A percentile compares a stretch with the other conserved stretches of the same genome.
These are phyloP conservation scores for Hippocampus abdominalis DNA, from an alignment of 2,113 vertebrate species.

Conservation along the genomic window DNA sequence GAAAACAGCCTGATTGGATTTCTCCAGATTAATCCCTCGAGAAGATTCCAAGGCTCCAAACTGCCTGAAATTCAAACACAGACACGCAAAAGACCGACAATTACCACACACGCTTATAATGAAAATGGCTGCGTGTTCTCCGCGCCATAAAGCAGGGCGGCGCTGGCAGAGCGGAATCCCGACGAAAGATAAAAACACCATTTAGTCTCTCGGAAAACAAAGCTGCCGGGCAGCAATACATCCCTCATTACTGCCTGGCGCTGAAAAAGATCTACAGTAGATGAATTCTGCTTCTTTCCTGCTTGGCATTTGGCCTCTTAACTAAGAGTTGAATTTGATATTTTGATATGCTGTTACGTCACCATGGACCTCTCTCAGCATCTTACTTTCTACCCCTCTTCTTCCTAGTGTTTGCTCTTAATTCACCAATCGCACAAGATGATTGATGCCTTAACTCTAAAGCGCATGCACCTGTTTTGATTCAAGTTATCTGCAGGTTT, in stretches of 20 bases:
- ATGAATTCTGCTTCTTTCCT: constrained; percentile 10
- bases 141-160: constrained; percentile 62
- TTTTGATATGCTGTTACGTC: constrained; percentile 3
- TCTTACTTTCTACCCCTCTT: neutral
- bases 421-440: neutral
- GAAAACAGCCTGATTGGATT: constrained; percentile 69
- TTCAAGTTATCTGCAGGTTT: constrained; percentile 13
- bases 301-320: constrained; percentile 13
- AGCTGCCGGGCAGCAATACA: constrained; percentile 33
- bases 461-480: neutral
- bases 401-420: constrained; percentile 13
- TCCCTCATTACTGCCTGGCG: constrained; percentile 35
- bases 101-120: constrained; percentile 48
- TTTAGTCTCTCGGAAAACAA: constrained; percentile 50
- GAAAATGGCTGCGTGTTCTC: constrained; percentile 48
- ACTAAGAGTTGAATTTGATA: neutral
- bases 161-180: constrained; percentile 49
- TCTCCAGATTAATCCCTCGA: constrained; percentile 59
- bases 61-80: constrained; percentile 24
- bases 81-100: constrained; percentile 34
- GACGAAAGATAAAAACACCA: constrained; percentile 57
- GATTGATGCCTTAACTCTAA: constrained; percentile 14
- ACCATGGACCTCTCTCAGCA: neutral
- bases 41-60: constrained; percentile 40
- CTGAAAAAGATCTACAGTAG: constrained; percentile 28